Conservation (phyloP, 1,140 invertebrate genomes). For the Drosophila teissieri region DNA sequence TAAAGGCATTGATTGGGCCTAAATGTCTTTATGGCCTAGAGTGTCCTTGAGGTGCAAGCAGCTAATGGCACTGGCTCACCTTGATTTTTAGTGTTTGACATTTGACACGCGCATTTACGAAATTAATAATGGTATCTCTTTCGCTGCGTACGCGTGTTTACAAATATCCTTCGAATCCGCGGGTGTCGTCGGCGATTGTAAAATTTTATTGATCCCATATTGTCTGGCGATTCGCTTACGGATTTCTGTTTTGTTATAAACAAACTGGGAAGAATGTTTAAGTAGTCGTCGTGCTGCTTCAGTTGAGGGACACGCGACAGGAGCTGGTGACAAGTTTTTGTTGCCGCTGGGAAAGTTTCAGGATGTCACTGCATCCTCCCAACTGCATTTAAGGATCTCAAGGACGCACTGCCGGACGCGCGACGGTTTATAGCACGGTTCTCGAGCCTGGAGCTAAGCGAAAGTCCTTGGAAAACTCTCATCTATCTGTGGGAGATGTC, state of each 20-base stretch:
- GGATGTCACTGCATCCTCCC: neutral
- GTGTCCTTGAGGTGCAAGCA: slow-evolving; percentile 44
- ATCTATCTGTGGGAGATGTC: slow-evolving; percentile 48
- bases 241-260: slow-evolving; percentile 38
- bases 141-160: slow-evolving; percentile 50
- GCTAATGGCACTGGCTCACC: slow-evolving; percentile 62
- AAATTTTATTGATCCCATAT: slow-evolving; percentile 72
- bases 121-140: slow-evolving; percentile 67
- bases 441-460: slow-evolving; percentile 19
- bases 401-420: slow-evolving; percentile 41
- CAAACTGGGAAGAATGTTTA: slow-evolving; percentile 56
- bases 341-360: slow-evolving; percentile 33
- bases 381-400: slow-evolving; percentile 36
- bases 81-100: slow-evolving; percentile 76
- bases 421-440: slow-evolving; percentile 1
- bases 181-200: slow-evolving; percentile 67
- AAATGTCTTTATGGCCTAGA: slow-evolving; percentile 59
- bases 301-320: slow-evolving; percentile 82
- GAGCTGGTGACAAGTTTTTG: slow-evolving; percentile 77
- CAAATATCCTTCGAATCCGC: slow-evolving; percentile 56
- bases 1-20: slow-evolving; percentile 59
- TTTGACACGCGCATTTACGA: slow-evolving; percentile 80
- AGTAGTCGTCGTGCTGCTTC: slow-evolving; percentile 78
- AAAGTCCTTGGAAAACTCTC: slow-evolving; percentile 23
- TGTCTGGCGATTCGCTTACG: slow-evolving; percentile 57